Percentiles rank a stretch among this genome's conserved stretches.
Evolutionary conservation across 2,797 vertebrate genomes (phyloP).

Genomic region (Otus scops): DNA sequence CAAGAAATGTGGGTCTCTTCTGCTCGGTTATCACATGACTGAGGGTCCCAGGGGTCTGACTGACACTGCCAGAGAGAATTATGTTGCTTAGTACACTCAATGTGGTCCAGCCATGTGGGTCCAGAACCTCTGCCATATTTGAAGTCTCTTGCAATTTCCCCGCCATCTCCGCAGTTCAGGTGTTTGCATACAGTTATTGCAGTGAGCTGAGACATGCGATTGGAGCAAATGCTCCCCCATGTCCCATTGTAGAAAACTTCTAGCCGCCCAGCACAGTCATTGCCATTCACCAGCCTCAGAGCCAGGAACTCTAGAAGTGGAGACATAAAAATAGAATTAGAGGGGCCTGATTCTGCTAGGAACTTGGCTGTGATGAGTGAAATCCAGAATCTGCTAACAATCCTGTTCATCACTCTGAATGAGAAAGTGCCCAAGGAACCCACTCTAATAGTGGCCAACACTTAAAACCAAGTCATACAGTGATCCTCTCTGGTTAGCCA

Average conservation of each 20-base stretch:
- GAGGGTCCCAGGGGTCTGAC: slow-evolving; percentile 57
- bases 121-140: background rate
- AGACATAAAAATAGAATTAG: background rate
- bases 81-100: slow-evolving; percentile 31
- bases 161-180: background rate
- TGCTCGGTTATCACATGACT: slow-evolving; percentile 2
- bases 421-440: background rate
- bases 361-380: background rate
- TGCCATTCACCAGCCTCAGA: slow-evolving; percentile 37
- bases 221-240: slow-evolving; percentile 68
- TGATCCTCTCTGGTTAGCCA: background rate
- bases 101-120: slow-evolving; percentile 42
- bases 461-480: background rate
- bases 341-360: background rate
- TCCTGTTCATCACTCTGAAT: background rate
- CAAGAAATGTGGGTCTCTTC: slow-evolving; percentile 63
- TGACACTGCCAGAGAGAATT: slow-evolving; percentile 54
- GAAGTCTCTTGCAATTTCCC: background rate
- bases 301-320: slow-evolving; percentile 40
- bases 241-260: slow-evolving; percentile 74
- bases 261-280: slow-evolving; percentile 58
- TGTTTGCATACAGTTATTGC: slow-evolving; percentile 48
- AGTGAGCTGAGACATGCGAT: slow-evolving; percentile 11
- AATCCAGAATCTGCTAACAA: background rate
- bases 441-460: background rate